phyloP scores from a whole-genome alignment of 2,888 invertebrate species.

The Amiota minor region DNA sequence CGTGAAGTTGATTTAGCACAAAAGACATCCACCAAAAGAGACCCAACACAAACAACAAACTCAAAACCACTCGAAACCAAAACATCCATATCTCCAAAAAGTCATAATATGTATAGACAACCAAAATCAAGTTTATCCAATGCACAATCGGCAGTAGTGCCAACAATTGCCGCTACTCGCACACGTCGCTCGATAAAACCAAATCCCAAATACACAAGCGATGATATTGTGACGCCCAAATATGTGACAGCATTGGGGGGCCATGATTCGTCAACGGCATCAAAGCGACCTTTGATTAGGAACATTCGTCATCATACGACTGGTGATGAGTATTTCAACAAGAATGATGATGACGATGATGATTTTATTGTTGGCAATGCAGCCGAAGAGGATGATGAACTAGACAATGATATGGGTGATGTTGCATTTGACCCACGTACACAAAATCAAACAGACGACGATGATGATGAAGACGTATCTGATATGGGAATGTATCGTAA shows the following conservation, averaged over 20 bases:
- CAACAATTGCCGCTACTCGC: conserved; percentile 70
- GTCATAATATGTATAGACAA: conserved; percentile 54
- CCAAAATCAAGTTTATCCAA: conserved; percentile 31
- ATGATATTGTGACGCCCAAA: conserved; percentile 70
- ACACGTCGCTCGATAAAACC: conserved; percentile 73
- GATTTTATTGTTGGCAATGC: conserved; percentile 50
- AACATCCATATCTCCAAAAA: conserved; percentile 3
- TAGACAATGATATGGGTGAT: conserved; percentile 54
- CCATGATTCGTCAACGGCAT: conserved; percentile 14
- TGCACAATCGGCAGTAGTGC: conserved; percentile 48
- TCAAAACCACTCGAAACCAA: not conserved
- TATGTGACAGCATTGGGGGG: conserved; percentile 50
- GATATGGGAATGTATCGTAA: conserved; percentile 34
- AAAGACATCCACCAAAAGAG: not conserved
- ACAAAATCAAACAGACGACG: conserved; percentile 57
- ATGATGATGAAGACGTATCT: conserved; percentile 54
- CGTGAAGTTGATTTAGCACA: too few species aligned
- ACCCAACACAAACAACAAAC: not conserved
- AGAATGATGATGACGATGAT: conserved; percentile 51
- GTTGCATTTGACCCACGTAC: conserved; percentile 57
- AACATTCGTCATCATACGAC: not conserved
- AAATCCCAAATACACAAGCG: conserved; percentile 72
- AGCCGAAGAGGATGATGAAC: conserved; percentile 53
- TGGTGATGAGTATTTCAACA: conserved; percentile 29
- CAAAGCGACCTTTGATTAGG: conserved; percentile 1